Percentiles rank a stretch among this genome's conserved stretches.
Conservation (phyloP, 2,797 vertebrate genomes). For the Pogoniulus pusillus region DNA sequence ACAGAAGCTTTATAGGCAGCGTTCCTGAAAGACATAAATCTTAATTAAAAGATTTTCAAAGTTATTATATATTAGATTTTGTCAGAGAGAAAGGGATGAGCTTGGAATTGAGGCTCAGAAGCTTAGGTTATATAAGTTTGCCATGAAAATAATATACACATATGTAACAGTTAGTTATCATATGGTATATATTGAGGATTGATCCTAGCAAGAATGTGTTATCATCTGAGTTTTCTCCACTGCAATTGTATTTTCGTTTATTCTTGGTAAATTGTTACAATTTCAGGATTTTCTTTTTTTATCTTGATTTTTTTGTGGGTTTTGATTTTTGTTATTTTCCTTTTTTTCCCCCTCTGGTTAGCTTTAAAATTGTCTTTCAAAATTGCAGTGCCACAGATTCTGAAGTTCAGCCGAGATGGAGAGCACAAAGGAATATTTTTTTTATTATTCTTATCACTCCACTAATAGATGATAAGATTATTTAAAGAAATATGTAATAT, state of each 20-base stretch:
- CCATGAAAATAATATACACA: not conserved
- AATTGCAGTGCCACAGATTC: constrained; percentile 32
- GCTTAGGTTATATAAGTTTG: not conserved
- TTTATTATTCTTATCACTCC: constrained; percentile 42
- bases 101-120: not conserved
- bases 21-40: not conserved
- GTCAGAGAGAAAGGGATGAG: not conserved
- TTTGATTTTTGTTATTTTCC: not conserved
- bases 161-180: constrained; percentile 11
- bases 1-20: not conserved
- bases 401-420: constrained; percentile 3
- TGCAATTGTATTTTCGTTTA: constrained; percentile 57
- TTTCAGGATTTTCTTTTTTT: constrained; percentile 6
- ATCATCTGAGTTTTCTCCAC: constrained; percentile 23
- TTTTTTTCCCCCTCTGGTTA: not conserved
- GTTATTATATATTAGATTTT: not conserved
- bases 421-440: constrained; percentile 47
- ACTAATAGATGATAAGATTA: constrained; percentile 51
- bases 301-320: not conserved
- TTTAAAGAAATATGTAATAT: constrained; percentile 47
- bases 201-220: constrained; percentile 47
- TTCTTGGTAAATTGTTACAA: constrained; percentile 53
- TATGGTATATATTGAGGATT: constrained; percentile 28
- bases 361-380: constrained; percentile 66
- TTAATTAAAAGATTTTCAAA: not conserved